These are phyloP conservation scores for Creontiades dilutus DNA, from an alignment of 2,888 invertebrate genomes.

Conservation along the genomic window DNA sequence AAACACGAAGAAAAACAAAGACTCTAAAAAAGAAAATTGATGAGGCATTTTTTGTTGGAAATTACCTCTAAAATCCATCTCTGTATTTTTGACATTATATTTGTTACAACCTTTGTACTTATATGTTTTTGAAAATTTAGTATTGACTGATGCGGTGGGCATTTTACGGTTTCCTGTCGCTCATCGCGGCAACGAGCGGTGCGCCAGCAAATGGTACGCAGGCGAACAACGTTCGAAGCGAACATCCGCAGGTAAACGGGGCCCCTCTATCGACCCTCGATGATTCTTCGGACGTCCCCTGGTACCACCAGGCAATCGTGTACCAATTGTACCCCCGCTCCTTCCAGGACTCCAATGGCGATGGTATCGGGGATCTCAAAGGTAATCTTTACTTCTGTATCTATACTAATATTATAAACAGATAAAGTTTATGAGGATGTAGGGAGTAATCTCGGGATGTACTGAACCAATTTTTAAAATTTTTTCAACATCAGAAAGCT, in stretches of 20 bases:
- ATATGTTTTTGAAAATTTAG: neutral
- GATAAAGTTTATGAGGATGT: neutral
- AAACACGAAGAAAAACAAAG: too few relatives aligned
- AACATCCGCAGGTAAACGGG: neutral
- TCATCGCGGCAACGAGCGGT: neutral
- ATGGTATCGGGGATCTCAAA: conserved; percentile 92
- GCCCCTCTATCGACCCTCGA: neutral
- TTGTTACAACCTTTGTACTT: too few relatives aligned
- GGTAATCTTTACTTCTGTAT: conserved; percentile 81
- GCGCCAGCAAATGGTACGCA: too few relatives aligned
- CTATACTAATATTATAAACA: too few relatives aligned
- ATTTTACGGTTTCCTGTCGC: neutral
- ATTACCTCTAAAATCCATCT: too few relatives aligned
- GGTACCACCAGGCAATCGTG: conserved; percentile 90
- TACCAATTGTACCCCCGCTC: conserved; percentile 93
- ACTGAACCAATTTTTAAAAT: neutral
- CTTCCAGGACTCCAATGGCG: conserved; percentile 89
- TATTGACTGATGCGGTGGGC: neutral
- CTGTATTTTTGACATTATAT: too few relatives aligned
- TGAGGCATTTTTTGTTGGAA: too few relatives aligned
- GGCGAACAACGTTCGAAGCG: too few relatives aligned
- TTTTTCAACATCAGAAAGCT: too few relatives aligned
- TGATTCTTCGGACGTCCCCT: conserved; percentile 77
- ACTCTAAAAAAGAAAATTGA: too few relatives aligned
- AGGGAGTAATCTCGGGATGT: too few relatives aligned